Evolutionary conservation across 1,140 invertebrate genomes (phyloP), one percentile per base, ranked within the genome.

Genomic region (Calephelis nemesis): DNA sequence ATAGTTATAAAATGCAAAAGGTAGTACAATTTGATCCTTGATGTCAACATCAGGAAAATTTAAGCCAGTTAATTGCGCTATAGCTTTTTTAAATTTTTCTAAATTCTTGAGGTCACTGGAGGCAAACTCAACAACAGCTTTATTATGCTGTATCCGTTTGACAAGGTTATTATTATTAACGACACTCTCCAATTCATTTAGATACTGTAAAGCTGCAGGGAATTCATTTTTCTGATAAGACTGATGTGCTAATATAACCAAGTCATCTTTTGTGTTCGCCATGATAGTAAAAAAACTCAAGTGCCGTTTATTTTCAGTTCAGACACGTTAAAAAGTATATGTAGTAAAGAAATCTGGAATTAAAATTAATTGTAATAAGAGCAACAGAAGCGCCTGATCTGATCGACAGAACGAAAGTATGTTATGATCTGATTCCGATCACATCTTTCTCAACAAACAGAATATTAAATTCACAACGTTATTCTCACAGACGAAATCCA

Each of bases 1-100:
- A 79, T 97, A 96, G 85, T 98, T 98, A 82, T 96, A 98, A 62
- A 94, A 93, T 15, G 94, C 88, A 77, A 95, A 91, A 0, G 93
- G 83, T 5, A 76, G 54, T 40, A 11, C 74, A 40, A 65, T 81
- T 6, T 93, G 84, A 60, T 95, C 87, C 65, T 93, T 85, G 15
- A 82, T 75, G 40, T 91, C 87, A n/a, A 90, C 82, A 47, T 88
- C 85, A 15, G 84, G 86, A 73, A 86, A 91, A 80, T 92, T 92
- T 82, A 95, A 88, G 63, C 93, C 92, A 78, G 94, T 94, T 66
- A 96, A 90, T 66, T 93, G 91, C 69, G 93, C 91, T 13, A 97
- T 86, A 64, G 93, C 93, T 81, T 95, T 95, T 69, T 94, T 94
- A 74, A 97, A 95, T 48, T 94, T 90, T 45, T 96, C 94, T 10